Evolutionary conservation across 1,140 invertebrate species (phyloP).

Genomic region (Hermetia illucens): DNA sequence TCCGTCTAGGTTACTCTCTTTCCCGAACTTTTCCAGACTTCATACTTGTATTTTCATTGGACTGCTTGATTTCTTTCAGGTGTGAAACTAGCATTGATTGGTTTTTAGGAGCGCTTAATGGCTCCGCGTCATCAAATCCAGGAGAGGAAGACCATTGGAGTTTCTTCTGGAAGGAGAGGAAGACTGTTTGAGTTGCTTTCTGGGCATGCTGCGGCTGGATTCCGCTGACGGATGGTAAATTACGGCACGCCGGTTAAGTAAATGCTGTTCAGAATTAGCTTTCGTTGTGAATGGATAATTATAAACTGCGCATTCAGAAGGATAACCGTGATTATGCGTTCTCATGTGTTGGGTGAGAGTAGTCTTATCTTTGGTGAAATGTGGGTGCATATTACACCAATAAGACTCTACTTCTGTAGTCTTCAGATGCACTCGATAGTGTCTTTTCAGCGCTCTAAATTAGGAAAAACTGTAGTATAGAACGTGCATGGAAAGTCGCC

Average conservation of each 20-base stretch:
- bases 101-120: slow-evolving; percentile 14
- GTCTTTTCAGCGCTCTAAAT: slow-evolving; percentile 79
- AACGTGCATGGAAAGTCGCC: slow-evolving; percentile 80
- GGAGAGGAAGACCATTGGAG: slow-evolving; percentile 8
- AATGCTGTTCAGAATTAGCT: slow-evolving; percentile 76
- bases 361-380: slow-evolving; percentile 77
- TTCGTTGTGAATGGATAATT: slow-evolving; percentile 95
- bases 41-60: slow-evolving; percentile 45
- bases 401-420: slow-evolving; percentile 56
- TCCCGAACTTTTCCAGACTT: slow-evolving; percentile 38
- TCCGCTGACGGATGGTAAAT: slow-evolving; percentile 77
- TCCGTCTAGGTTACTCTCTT: slow-evolving; percentile 17
- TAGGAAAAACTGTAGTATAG: slow-evolving; percentile 71
- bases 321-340: slow-evolving; percentile 86
- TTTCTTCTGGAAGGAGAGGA: too few relatives aligned
- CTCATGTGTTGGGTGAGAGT: slow-evolving; percentile 80
- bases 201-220: slow-evolving; percentile 49
- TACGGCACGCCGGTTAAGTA: slow-evolving; percentile 71
- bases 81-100: slow-evolving; percentile 34
- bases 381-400: slow-evolving; percentile 85
- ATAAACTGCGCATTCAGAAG: slow-evolving; percentile 86
- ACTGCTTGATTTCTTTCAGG: slow-evolving; percentile 25
- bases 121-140: slow-evolving; percentile 22
- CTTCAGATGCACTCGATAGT: slow-evolving; percentile 64
- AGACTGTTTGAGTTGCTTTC: too few relatives aligned